Evolutionary conservation across 2,888 invertebrate species (phyloP), one percentile per base, ranked within the genome.

Genomic region (Drosophila testacea): DNA sequence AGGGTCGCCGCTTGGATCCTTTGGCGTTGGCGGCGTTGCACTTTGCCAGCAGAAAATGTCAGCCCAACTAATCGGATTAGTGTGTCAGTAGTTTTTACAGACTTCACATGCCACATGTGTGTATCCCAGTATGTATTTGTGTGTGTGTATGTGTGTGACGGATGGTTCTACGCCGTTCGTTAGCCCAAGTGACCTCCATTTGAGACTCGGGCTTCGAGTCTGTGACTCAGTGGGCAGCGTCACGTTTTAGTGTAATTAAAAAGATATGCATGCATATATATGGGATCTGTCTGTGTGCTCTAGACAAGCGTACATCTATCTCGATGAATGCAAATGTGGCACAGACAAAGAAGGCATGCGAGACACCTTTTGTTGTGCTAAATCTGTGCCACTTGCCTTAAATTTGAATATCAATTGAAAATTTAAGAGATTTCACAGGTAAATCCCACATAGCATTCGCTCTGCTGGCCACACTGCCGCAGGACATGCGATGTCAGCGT

Each of bases 181-280:
- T 87, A 83, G 87, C 78, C 77, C 83, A 80, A 89, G 89, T 88
- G 87, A 87, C 84, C 87, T 80, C 80, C 73, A 87, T 84, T 80
- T 39, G 66, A 68, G 68, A 69, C 61, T 59, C 39, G 38, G 56
- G 47, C 51, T 52, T 44, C 57, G 55, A 60, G 59, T 66, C 73
- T 73, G 60, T 46, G 64, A 52, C 67, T 67, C 77, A 55, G 73
- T 69, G 83, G 83, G 59, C 73, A 74, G 63, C 83, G 77, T 57
- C 85, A 87, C 85, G 83, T 85, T 85, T 85, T 87, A 85, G 83
- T 87, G 76, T 85, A 85, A 85, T 85, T 85, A 85, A 85, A 85
- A 87, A 77, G 77, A 83, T 81, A 87, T 71, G 68, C 79, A 79
- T 69, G 50, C 72, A 73, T 73, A 52, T 60, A 39, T 36, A 38